Evolutionary conservation across 2,113 vertebrate genomes (phyloP).

Genomic region (Dipodomys stephensi): DNA sequence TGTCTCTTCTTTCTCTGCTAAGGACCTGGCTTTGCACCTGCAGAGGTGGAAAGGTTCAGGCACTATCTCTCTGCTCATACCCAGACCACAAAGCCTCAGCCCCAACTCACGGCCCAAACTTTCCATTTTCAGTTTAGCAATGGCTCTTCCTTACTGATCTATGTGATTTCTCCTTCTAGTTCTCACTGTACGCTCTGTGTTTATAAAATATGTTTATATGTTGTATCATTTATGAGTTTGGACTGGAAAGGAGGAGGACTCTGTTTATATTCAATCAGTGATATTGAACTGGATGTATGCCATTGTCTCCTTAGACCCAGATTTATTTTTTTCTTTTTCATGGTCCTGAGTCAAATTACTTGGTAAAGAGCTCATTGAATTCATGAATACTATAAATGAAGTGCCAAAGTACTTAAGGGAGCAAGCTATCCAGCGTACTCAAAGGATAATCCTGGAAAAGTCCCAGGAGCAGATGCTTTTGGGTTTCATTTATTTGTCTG

Average conservation of each 20-base stretch:
- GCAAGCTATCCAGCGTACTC: constrained; percentile 14
- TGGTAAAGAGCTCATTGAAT: constrained; percentile 58
- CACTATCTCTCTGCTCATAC: background rate
- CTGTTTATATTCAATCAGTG: constrained; percentile 62
- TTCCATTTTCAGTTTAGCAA: background rate
- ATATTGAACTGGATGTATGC: constrained; percentile 56
- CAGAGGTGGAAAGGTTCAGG: background rate
- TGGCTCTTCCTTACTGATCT: background rate
- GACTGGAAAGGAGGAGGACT: constrained; percentile 43
- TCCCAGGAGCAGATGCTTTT: constrained; percentile 43
- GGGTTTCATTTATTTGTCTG: constrained; percentile 51
- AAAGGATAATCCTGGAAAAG: constrained; percentile 56
- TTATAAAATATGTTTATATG: constrained; percentile 54
- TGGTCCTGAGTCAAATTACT: constrained; percentile 66
- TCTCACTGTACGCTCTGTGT: constrained; percentile 9
- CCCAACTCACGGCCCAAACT: background rate
- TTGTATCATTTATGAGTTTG: constrained; percentile 59
- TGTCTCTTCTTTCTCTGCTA: background rate
- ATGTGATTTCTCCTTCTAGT: constrained; percentile 9
- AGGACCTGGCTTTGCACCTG: background rate
- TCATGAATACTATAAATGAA: constrained; percentile 49
- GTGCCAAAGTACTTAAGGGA: constrained; percentile 57
- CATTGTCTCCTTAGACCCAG: constrained; percentile 44
- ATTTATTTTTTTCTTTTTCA: constrained; percentile 71
- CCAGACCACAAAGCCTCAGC: background rate